phyloP scores from a whole-genome alignment of 2,797 vertebrate species.

The Neostethus bicornis region DNA sequence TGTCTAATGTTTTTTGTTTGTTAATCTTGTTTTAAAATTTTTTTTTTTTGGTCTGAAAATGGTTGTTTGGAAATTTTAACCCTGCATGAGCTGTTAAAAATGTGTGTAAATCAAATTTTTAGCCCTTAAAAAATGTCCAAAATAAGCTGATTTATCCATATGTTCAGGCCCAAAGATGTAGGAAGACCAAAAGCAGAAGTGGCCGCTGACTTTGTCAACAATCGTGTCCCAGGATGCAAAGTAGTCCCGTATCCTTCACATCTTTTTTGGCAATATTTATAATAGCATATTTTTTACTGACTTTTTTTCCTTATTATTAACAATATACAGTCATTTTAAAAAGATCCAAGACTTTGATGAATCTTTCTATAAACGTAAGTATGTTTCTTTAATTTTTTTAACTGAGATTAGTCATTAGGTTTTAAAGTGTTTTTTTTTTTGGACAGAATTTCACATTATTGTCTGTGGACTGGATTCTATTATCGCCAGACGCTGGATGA shows the following conservation, averaged over 20 bases:
- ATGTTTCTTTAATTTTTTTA: not conserved
- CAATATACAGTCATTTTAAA: constrained; percentile 89
- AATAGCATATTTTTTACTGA: not conserved
- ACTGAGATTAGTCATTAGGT: not conserved
- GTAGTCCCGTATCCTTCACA: constrained; percentile 90
- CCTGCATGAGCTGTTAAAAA: too few species aligned
- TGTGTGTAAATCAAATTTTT: not conserved
- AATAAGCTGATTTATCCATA: constrained; percentile 1
- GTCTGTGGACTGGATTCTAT: constrained; percentile 98
- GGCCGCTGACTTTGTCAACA: constrained; percentile 94
- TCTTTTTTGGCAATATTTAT: too few species aligned
- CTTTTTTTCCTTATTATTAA: constrained; percentile 57
- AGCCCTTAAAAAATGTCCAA: not conserved
- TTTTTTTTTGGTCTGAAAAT: too few species aligned
- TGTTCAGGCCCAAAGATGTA: constrained; percentile 89
- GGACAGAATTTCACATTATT: constrained; percentile 97
- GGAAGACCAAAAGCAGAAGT: constrained; percentile 96
- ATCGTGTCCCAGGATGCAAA: constrained; percentile 87
- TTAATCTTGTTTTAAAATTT: too few species aligned
- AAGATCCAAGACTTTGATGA: constrained; percentile 98
- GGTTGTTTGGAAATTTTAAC: too few species aligned
- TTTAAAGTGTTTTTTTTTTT: constrained; percentile 15
- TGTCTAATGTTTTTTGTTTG: too few species aligned
- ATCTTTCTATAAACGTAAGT: constrained; percentile 95
- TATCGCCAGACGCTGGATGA: constrained; percentile 97